Base-by-base conservation (phyloP, 1,140 invertebrate genomes). In the Caenorhabditis inopinata region DNA sequence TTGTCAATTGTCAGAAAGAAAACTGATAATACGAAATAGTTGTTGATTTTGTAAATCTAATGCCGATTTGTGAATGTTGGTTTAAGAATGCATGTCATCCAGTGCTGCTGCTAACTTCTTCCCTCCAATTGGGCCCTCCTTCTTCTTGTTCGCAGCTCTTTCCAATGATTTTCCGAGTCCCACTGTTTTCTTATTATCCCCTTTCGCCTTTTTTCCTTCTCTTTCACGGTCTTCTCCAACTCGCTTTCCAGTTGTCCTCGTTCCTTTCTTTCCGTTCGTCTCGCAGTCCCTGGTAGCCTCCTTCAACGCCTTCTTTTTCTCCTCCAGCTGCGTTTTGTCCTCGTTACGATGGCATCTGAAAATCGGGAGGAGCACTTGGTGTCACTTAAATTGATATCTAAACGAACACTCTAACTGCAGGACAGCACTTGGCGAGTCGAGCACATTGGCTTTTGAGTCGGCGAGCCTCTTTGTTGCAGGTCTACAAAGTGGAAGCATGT, bases 331-430 rank as follows among this genome's bases (percentile, higher is more conserved):
- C 0, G 74, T 75, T 18, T 75, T 49, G 35, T 75, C 47, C 14
- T 75, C 47, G 11, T 75, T 75, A n/a, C 47, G 45, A 75, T 48
- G 74, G 29, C 74, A 48, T 48, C 74, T 48, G 74, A 21, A 68
- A 68, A 32, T 42, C 14, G 6, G n/a, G 21, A 32, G n/a, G 32
- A 32, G 6, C 4, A 12, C 38, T 51, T 23, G 4, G 6, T 4
- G 7, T 23, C 29, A n/a, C 2, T 23, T 21, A 58, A n/a, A 68
- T 68, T 12, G 35, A 18, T 16, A 42, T 12, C n/a, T n/a, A n/a
- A n/a, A 68, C 58, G 58, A 68, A 78, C 76, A 58, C 76, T 62
- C 53, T 78, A 46, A 53, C 76, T 16, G 53, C 76, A n/a, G 76
- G 53, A n/a, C 76, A 78, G 38, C 76, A 78, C 53, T 78, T 78